Evolutionary conservation across 1,140 invertebrate genomes (phyloP), one percentile per base, ranked within the genome.

Genomic region (Drosophila neocordata): DNA sequence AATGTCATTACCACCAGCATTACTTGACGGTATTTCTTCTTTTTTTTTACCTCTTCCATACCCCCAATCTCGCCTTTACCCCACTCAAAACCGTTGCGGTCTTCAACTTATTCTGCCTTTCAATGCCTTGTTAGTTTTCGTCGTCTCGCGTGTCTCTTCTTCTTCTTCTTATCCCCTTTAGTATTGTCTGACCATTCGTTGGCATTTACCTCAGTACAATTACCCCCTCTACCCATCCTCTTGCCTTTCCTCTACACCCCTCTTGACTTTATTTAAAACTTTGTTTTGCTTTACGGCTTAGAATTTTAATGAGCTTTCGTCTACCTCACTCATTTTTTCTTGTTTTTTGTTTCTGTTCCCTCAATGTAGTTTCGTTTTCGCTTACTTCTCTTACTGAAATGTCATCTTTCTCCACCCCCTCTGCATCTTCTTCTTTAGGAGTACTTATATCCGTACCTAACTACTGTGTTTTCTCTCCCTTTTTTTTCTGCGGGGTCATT

Each of bases 271-370:
- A 77, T 78, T 85, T 82, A 82, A 85, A 85, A 85, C 82, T 85
- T 87, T 87, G 74, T 88, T 87, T 87, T 87, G 78, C 82, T 82
- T 82, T 87, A 87, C 78, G 56, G 82, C 82, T 87, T 79, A 87
- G 82, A 87, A 87, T 87, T 87, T 87, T 87, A 87, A 87, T 87
- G 83, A 87, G 82, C 82, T 87, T 88, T 87, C 83, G 83, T 82
- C 78, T 87, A 48, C 75, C 72, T 58, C 68, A 63, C 57, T 69
- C 52, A 31, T 48, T 34, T 12, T 48, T 53, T 44, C 48, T n/a
- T 59, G 37, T 62, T 68, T 22, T 22, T 3, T 2, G 2, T 24
- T 24, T 56, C 27, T 44, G 73, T 73, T 73, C 38, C 58, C 58
- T 60, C 15, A 27, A 31, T 53, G 27, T 27, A 51, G 73, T 73